Conservation (phyloP, 1,140 invertebrate genomes). For the Eubasilissa regina region DNA sequence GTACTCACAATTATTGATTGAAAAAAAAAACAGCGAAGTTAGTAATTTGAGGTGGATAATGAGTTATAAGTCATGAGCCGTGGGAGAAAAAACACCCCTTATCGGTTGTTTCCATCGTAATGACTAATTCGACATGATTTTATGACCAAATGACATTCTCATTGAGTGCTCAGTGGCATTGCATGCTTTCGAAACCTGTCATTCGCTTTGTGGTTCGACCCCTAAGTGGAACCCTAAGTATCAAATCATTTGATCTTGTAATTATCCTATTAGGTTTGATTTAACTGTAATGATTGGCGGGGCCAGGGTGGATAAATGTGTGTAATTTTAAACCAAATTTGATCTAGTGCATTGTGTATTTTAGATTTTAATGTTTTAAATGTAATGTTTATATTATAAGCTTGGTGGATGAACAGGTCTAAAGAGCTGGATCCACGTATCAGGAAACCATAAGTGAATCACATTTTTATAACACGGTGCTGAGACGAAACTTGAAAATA, state of each 20-base stretch:
- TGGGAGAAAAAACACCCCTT: conserved; percentile 24
- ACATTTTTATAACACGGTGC: no score
- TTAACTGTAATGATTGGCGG: conserved; percentile 40
- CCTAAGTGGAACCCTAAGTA: conserved; percentile 24
- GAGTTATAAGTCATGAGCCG: conserved; percentile 5
- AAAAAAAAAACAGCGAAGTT: no score
- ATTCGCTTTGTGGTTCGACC: conserved; percentile 44
- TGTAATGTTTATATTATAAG: no score
- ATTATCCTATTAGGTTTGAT: conserved; percentile 54
- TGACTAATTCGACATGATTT: conserved; percentile 45
- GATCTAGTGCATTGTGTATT: background rate
- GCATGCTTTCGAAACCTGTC: conserved; percentile 48
- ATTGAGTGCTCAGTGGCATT: conserved; percentile 35
- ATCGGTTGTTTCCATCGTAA: conserved; percentile 34
- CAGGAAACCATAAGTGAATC: no score
- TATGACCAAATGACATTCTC: conserved; percentile 44
- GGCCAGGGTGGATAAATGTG: background rate
- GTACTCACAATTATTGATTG: no score
- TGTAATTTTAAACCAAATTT: conserved; percentile 5
- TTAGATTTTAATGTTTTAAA: no score
- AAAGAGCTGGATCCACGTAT: no score
- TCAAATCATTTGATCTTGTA: conserved; percentile 50
- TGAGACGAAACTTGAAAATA: no score
- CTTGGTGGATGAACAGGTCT: no score
- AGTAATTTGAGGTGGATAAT: background rate